phyloP scores from a whole-genome alignment of 2,113 vertebrate genomes.

The Mesocricetus auratus region DNA sequence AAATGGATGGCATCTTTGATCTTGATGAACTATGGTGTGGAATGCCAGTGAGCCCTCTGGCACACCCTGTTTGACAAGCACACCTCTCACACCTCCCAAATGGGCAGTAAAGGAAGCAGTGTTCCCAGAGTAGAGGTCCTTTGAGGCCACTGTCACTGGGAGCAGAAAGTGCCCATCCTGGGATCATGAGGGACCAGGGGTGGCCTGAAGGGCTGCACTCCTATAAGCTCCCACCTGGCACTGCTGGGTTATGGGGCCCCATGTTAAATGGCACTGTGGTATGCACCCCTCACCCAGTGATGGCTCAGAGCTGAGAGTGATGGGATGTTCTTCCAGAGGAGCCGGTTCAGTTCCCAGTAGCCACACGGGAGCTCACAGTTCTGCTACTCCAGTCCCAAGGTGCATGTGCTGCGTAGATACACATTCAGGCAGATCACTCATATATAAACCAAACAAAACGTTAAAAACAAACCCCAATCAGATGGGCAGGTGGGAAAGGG shows the following conservation, averaged over 20 bases:
- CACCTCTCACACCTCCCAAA: rapidly evolving
- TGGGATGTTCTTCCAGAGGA: neutral
- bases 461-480: neutral
- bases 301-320: neutral
- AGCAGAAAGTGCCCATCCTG: neutral
- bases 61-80: rapidly evolving
- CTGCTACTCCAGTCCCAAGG: neutral
- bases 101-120: neutral
- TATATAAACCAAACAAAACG: neutral
- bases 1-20: neutral
- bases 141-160: neutral
- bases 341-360: neutral
- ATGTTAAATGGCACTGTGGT: neutral
- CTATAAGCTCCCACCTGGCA: rapidly evolving
- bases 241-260: neutral
- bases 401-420: neutral
- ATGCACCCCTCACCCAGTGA: neutral
- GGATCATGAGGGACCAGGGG: neutral
- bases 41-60: no score
- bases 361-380: neutral
- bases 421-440: neutral
- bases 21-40: neutral
- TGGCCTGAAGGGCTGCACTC: neutral
- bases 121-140: neutral
- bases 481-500: neutral